Evolutionary conservation across 2,888 invertebrate genomes (phyloP), one percentile per base, ranked within the genome.

Genomic region (Rhodophaea formosa): DNA sequence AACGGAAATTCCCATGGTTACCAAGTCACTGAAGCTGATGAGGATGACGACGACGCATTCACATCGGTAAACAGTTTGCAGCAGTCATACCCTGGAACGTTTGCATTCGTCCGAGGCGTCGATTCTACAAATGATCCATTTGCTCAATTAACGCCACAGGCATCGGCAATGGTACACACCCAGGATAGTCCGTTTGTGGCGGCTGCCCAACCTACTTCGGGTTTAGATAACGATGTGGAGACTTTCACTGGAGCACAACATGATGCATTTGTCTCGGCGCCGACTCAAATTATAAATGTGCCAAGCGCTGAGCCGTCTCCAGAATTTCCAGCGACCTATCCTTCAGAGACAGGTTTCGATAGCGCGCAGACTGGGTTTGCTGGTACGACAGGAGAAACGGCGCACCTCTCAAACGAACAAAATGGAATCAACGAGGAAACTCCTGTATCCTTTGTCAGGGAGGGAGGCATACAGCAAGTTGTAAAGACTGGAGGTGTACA

Each of bases 21-120:
- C 60, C 78, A 90, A 71, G 92, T 91, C 0, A 91, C 86, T 1
- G 91, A 91, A 43, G 85, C 78, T 0, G 84, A 81, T 3, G 85
- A 86, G 1, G 82, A 76, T 0, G 86, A 87, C 1, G 88, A 90
- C 1, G 84, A 85, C 47, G 74, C 77, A 0, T 88, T 86, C 44
- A 79, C 84, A 15, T 71, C 84, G 7, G 70, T 89, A 0, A 84
- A 86, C 56, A 76, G 77, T 10, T 60, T 87, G 30, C 84, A 85
- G 23, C 81, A 86, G 57, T 65, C 79, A 0, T 87, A 80, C 58
- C 88, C 86, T 29, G 82, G 78, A 0, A 83, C 89, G 8, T 82
- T 74, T 59, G 80, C 79, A 7, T 84, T 82, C 63, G 68, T 88
- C 8, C 75, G 82, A 43, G 79, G 72, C 10, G 81, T 77, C 1